Evolutionary conservation across 2,797 vertebrate genomes (phyloP).

Genomic region (Echiichthys vipera): DNA sequence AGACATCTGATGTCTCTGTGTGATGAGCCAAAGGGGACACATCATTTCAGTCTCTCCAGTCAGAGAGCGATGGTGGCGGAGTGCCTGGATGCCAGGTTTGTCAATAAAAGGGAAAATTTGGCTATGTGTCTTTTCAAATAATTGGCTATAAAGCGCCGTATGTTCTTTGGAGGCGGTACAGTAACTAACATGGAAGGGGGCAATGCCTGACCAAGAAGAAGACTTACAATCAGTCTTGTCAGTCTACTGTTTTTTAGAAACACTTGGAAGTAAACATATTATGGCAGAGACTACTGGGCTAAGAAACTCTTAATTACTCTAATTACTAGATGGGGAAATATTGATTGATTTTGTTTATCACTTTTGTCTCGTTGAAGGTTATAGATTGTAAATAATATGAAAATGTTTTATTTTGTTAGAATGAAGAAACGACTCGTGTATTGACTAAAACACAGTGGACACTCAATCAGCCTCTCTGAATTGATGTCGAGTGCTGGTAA

Average conservation of each 20-base stretch:
- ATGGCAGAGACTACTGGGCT: neutral
- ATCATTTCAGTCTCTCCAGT: slow-evolving; percentile 64
- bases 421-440: neutral
- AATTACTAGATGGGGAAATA: neutral
- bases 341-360: neutral
- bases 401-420: neutral
- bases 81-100: slow-evolving; percentile 52
- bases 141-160: slow-evolving; percentile 24
- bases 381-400: neutral
- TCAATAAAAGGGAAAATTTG: slow-evolving; percentile 57
- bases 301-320: too few species aligned
- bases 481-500: slow-evolving; percentile 40
- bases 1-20: slow-evolving; percentile 67
- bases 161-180: slow-evolving; percentile 38
- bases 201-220: slow-evolving; percentile 17
- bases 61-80: slow-evolving; percentile 47
- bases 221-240: slow-evolving; percentile 17
- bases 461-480: slow-evolving; percentile 21
- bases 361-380: neutral
- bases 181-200: slow-evolving; percentile 29
- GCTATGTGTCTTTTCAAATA: slow-evolving; percentile 52
- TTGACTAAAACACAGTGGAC: slow-evolving; percentile 17
- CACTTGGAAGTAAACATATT: neutral
- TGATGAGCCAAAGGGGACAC: slow-evolving; percentile 70
- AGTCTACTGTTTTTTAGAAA: slow-evolving; percentile 3